A percentile compares a stretch with the other conserved stretches of the same genome.
These are phyloP conservation scores for Allacma fusca DNA, from an alignment of 2,888 invertebrate species.

Conservation along the genomic window DNA sequence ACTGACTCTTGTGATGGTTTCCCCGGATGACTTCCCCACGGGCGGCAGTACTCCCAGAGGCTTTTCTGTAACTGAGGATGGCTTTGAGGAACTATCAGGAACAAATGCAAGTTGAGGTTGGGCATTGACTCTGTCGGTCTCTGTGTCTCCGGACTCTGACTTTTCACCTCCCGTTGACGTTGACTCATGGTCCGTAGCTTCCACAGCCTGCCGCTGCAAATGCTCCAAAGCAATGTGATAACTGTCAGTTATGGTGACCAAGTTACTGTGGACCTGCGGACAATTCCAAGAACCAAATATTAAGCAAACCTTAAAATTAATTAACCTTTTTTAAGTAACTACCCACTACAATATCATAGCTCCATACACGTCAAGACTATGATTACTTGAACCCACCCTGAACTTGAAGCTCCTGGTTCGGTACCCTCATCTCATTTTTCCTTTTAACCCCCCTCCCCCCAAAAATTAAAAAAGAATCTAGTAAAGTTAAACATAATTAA, in stretches of 20 bases:
- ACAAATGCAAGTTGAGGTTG: not conserved
- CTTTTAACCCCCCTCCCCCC: too few species aligned
- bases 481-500: not conserved
- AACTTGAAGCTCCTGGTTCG: too few species aligned
- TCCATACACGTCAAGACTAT: too few species aligned
- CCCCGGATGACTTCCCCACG: not conserved
- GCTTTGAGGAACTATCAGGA: not conserved
- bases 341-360: too few species aligned
- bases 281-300: slow-evolving; percentile 68
- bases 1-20: not conserved
- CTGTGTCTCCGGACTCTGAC: not conserved
- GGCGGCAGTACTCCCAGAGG: too few species aligned
- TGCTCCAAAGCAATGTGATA: slow-evolving; percentile 55
- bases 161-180: not conserved
- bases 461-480: not conserved
- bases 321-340: too few species aligned
- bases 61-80: not conserved
- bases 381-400: too few species aligned
- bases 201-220: slow-evolving; percentile 45
- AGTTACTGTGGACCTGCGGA: slow-evolving; percentile 91
- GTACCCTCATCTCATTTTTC: too few species aligned
- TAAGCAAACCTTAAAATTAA: too few species aligned
- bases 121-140: not conserved
- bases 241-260: slow-evolving; percentile 74
- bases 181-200: not conserved